A percentile compares a stretch with the other conserved stretches of the same genome.
Conservation (phyloP, 2,797 vertebrate species). For the Coluber constrictor region DNA sequence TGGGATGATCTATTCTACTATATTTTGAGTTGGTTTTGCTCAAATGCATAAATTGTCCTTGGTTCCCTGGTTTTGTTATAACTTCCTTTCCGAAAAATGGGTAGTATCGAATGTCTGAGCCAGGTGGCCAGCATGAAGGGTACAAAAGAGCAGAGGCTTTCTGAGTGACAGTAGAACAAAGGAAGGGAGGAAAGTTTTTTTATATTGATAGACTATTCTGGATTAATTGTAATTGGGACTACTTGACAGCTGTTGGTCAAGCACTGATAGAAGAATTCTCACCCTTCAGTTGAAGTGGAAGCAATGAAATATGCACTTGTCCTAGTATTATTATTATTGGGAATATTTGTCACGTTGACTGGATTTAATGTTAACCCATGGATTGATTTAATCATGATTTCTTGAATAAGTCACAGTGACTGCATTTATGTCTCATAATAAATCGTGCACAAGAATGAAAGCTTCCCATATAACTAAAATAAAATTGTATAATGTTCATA, state of each 20-base stretch:
- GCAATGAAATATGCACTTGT: background rate
- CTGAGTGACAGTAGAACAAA: background rate
- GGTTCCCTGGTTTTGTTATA: background rate
- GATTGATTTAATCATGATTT: background rate
- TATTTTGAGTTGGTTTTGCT: background rate
- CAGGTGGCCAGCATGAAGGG: constrained; percentile 20
- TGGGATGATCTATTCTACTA: background rate
- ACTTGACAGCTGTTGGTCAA: constrained; percentile 16
- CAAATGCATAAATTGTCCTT: constrained; percentile 9
- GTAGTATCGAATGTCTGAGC: constrained; percentile 11
- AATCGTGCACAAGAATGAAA: background rate
- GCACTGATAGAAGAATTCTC: background rate
- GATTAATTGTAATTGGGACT: constrained; percentile 1
- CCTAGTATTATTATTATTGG: background rate
- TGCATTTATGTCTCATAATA: background rate
- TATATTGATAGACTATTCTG: constrained; percentile 6
- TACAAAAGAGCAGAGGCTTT: background rate
- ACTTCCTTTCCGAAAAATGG: background rate
- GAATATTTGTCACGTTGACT: background rate
- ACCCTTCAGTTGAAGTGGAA: background rate
- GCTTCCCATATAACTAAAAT: background rate
- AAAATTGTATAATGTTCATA: background rate
- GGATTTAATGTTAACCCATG: background rate
- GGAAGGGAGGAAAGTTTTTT: background rate
- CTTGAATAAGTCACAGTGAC: background rate